Percentiles rank a stretch among this genome's conserved stretches.
These are phyloP conservation scores for Chaenogobius annularis DNA, from an alignment of 2,113 vertebrate species.

Conservation along the genomic window DNA sequence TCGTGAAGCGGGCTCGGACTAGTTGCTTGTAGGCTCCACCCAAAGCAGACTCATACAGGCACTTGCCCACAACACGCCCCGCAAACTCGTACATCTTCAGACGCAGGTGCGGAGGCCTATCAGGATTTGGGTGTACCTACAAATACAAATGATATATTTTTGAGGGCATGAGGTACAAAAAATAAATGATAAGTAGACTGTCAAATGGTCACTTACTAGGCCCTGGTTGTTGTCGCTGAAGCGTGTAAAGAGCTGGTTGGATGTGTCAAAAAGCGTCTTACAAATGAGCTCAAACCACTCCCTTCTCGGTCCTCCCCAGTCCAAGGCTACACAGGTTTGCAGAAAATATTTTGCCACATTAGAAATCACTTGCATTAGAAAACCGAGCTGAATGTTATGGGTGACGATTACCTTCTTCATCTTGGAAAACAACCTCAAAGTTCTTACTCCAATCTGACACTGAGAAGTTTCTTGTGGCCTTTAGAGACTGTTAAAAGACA, in stretches of 20 bases:
- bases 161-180: not conserved
- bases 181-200: not conserved
- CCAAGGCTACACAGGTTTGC: conserved; percentile 80
- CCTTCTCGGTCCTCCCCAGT: conserved; percentile 96
- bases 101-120: conserved; percentile 83
- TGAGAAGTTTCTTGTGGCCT: conserved; percentile 95
- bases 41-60: conserved; percentile 95
- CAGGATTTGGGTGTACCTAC: conserved; percentile 95
- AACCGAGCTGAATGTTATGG: not conserved
- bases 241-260: conserved; percentile 91
- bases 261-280: conserved; percentile 94
- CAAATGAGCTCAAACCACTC: conserved; percentile 98
- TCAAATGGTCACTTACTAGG: conserved; percentile 75
- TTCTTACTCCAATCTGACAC: conserved; percentile 98
- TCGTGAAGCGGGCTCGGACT: conserved; percentile 94
- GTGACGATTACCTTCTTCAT: conserved; percentile 90
- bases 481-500: conserved; percentile 82
- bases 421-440: conserved; percentile 97
- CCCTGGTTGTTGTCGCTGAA: conserved; percentile 98
- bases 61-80: conserved; percentile 93
- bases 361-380: not conserved
- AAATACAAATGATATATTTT: not conserved
- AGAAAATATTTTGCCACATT: not conserved
- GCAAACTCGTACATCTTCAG: conserved; percentile 97
- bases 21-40: conserved; percentile 94